phyloP scores from a whole-genome alignment of 2,797 vertebrate genomes.

The Nannoperca obscura region DNA sequence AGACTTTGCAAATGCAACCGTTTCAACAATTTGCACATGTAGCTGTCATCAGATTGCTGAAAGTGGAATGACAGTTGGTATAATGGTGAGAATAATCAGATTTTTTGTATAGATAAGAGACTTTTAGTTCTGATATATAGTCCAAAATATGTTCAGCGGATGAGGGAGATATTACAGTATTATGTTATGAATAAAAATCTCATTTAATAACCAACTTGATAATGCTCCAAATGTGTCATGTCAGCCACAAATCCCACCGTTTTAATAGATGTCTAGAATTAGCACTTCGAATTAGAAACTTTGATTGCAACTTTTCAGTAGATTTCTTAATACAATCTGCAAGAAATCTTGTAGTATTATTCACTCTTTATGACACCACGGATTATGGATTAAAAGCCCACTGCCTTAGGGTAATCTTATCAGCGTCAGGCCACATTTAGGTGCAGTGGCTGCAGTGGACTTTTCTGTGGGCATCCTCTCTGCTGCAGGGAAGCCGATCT shows the following conservation, averaged over 20 bases:
- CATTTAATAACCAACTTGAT: slow-evolving; percentile 22
- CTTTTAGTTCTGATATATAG: slow-evolving; percentile 2
- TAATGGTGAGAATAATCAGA: slow-evolving; percentile 26
- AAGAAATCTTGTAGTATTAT: slow-evolving; percentile 17
- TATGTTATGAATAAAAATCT: slow-evolving; percentile 26
- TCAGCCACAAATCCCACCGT: slow-evolving; percentile 25
- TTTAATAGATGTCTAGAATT: not conserved
- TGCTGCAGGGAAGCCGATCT: slow-evolving; percentile 43
- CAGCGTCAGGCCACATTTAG: slow-evolving; percentile 52
- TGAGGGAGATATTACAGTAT: not conserved
- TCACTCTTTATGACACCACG: slow-evolving; percentile 13
- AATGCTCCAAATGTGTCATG: slow-evolving; percentile 13
- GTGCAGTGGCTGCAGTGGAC: slow-evolving; percentile 23
- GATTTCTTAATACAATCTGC: slow-evolving; percentile 21
- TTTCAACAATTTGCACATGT: slow-evolving; percentile 11
- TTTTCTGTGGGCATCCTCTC: slow-evolving; percentile 36
- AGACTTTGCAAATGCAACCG: slow-evolving; percentile 33
- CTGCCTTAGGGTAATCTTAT: slow-evolving; percentile 53
- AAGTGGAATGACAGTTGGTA: slow-evolving; percentile 5
- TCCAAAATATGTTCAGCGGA: slow-evolving; percentile 1
- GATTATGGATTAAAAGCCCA: slow-evolving; percentile 40
- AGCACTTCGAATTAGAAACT: slow-evolving; percentile 7
- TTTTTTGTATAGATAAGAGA: slow-evolving; percentile 32
- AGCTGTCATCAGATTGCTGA: slow-evolving; percentile 5
- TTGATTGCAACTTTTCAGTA: slow-evolving; percentile 4